These are phyloP conservation scores for Lumbricus terrestris DNA, from an alignment of 2,888 invertebrate species.

Conservation along the genomic window DNA sequence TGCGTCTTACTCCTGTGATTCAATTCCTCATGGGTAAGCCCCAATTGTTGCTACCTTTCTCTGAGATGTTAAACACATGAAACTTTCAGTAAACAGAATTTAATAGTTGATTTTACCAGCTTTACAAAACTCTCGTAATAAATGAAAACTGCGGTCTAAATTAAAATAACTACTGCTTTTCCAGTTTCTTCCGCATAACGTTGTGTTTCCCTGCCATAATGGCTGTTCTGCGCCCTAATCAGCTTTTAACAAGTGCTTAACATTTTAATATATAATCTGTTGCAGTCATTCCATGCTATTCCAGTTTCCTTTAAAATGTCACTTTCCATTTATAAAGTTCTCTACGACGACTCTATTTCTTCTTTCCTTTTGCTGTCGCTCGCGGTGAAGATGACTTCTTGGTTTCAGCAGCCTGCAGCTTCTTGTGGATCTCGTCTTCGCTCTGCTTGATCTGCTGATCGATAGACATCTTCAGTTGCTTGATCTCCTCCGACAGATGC, in stretches of 20 bases:
- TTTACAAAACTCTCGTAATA: not conserved
- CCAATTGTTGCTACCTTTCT: too few relatives aligned
- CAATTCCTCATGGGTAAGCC: too few relatives aligned
- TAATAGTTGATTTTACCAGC: not conserved
- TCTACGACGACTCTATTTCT: too few relatives aligned
- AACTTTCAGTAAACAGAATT: too few relatives aligned
- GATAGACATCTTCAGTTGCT: constrained; percentile 50
- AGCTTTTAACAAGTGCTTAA: not conserved
- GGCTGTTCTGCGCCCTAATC: not conserved
- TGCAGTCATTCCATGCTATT: not conserved
- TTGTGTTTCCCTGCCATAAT: not conserved
- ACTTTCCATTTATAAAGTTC: not conserved
- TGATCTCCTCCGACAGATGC: constrained; percentile 52
- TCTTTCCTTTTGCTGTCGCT: constrained; percentile 48
- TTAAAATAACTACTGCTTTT: not conserved
- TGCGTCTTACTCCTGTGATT: too few relatives aligned
- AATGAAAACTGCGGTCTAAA: not conserved
- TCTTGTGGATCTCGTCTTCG: constrained; percentile 49
- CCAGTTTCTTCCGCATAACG: not conserved
- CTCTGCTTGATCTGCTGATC: constrained; percentile 54
- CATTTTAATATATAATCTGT: not conserved
- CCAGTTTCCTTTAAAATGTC: not conserved
- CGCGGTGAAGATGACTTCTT: constrained; percentile 27
- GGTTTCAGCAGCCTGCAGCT: constrained; percentile 48
- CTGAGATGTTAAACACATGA: too few relatives aligned